Evolutionary conservation across 2,113 vertebrate species (phyloP).

Genomic region (Nestor notabilis): DNA sequence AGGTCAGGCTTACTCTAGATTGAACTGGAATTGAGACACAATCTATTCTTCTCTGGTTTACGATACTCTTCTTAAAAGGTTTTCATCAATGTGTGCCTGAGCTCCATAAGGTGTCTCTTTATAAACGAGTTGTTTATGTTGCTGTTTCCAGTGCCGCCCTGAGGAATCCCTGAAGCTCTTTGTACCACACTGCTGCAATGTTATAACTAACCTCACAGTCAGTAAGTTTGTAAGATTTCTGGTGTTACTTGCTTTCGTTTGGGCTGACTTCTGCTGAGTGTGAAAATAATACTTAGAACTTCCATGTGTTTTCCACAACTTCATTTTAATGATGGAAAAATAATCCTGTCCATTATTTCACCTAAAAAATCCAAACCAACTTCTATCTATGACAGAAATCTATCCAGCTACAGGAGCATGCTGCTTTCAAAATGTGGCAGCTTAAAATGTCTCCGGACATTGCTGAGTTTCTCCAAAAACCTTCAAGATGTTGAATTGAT

Average conservation of each 20-base stretch:
- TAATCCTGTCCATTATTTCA: not conserved
- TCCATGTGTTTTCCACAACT: not conserved
- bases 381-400: not conserved
- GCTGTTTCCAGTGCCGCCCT: conserved; percentile 88
- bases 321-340: not conserved
- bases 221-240: conserved; percentile 82
- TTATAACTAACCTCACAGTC: conserved; percentile 91
- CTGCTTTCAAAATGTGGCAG: not conserved
- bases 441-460: not conserved
- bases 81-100: not conserved
- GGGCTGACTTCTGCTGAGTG: not conserved
- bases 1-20: not conserved
- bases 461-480: not conserved
- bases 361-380: not conserved
- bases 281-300: not conserved
- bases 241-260: not conserved
- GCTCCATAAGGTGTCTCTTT: not conserved
- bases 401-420: not conserved
- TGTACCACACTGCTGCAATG: conserved; percentile 93
- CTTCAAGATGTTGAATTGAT: not conserved
- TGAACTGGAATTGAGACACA: not conserved
- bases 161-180: conserved; percentile 93
- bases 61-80: not conserved
- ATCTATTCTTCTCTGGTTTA: not conserved
- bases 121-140: not conserved